These are phyloP conservation scores for Medauroidea extradentata DNA, from an alignment of 1,140 invertebrate species.

Conservation along the genomic window DNA sequence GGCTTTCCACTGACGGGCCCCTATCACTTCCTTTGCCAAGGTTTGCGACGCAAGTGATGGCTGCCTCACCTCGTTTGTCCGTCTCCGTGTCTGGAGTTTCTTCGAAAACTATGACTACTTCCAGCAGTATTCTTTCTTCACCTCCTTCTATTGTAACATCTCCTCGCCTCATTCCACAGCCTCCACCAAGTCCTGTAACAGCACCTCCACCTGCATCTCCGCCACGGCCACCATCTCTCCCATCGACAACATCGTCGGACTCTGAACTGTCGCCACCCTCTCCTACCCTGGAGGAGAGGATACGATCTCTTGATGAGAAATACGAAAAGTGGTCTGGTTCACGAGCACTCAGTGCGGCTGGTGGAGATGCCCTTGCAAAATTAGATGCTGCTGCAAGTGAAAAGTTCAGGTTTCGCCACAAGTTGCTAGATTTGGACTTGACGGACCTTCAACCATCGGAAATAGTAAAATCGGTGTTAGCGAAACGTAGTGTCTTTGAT, in stretches of 20 bases:
- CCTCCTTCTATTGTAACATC: conserved; percentile 29
- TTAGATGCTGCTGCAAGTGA: conserved; percentile 50
- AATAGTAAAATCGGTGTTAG: conserved; percentile 86
- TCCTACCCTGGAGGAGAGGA: conserved; percentile 59
- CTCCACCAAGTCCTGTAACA: neutral
- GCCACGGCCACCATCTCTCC: conserved; percentile 19
- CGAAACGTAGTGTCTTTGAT: conserved; percentile 91
- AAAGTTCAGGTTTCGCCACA: conserved; percentile 56
- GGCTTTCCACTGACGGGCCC: conserved; percentile 57
- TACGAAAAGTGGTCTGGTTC: conserved; percentile 85
- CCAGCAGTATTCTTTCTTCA: conserved; percentile 1
- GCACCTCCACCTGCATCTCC: conserved; percentile 16
- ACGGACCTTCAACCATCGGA: conserved; percentile 85
- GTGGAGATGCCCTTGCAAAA: conserved; percentile 53
- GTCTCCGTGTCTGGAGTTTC: conserved; percentile 13
- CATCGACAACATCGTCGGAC: conserved; percentile 37
- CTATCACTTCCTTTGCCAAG: conserved; percentile 77
- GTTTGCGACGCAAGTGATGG: conserved; percentile 72
- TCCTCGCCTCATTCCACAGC: conserved; percentile 38
- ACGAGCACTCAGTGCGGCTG: conserved; percentile 51
- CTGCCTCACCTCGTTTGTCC: conserved; percentile 26
- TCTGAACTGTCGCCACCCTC: conserved; percentile 39
- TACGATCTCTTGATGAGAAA: conserved; percentile 85
- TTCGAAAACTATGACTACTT: conserved; percentile 35
- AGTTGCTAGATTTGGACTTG: conserved; percentile 67